phyloP scores from a whole-genome alignment of 2,797 vertebrate genomes.

The Chelidonichthys spinosus region DNA sequence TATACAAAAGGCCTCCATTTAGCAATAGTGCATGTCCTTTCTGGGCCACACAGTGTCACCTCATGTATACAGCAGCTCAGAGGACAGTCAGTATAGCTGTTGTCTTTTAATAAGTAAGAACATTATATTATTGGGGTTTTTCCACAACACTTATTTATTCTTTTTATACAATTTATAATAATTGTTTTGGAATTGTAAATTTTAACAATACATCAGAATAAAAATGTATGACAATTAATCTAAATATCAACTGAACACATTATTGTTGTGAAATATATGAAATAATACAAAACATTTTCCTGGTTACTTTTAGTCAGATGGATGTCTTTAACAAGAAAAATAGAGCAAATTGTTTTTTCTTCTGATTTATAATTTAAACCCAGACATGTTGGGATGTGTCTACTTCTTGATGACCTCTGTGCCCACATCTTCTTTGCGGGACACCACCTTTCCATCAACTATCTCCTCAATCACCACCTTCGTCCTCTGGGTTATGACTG shows the following conservation, averaged over 20 bases:
- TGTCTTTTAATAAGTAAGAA: slow-evolving; percentile 3
- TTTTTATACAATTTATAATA: background rate
- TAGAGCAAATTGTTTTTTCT: background rate
- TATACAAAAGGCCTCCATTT: background rate
- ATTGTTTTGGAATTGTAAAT: background rate
- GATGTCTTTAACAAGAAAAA: background rate
- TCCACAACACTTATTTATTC: background rate
- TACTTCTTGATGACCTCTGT: slow-evolving; percentile 37
- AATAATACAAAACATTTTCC: background rate
- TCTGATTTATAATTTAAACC: background rate
- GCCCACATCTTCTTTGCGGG: slow-evolving; percentile 74
- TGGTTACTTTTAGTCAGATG: background rate
- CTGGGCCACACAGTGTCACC: slow-evolving; percentile 2
- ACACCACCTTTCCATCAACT: slow-evolving; percentile 88
- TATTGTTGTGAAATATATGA: slow-evolving; percentile 1
- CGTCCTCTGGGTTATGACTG: slow-evolving; percentile 81
- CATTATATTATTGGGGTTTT: background rate
- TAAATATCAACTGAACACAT: background rate
- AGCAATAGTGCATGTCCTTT: background rate
- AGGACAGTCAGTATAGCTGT: background rate
- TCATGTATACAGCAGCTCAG: background rate
- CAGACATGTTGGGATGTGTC: background rate
- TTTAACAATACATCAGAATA: slow-evolving; percentile 18
- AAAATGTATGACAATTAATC: slow-evolving; percentile 16
- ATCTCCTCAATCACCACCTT: slow-evolving; percentile 90